A percentile compares a stretch with the other conserved stretches of the same genome.
Conservation (phyloP, 2,113 vertebrate genomes). For the Tenebrosternarchus preto region DNA sequence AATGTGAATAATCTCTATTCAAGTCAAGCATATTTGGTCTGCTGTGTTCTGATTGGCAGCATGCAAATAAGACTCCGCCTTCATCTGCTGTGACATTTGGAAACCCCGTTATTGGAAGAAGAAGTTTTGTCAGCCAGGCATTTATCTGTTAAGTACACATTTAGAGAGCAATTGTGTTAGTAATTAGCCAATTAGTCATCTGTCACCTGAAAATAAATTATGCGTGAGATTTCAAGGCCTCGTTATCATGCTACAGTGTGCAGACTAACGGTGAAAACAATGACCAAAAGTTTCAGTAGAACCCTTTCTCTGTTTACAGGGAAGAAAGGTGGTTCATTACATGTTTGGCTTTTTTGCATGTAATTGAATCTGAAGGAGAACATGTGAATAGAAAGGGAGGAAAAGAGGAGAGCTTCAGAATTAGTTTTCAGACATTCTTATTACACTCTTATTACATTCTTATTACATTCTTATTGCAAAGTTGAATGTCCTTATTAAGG, state of each 20-base stretch:
- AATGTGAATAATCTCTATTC: not conserved
- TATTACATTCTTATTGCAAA: too few relatives aligned
- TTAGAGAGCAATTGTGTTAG: conserved; percentile 43
- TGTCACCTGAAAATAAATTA: conserved; percentile 48
- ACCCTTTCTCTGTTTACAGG: not conserved
- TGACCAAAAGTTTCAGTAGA: not conserved
- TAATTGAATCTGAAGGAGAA: not conserved
- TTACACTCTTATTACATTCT: too few relatives aligned
- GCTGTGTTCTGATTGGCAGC: not conserved
- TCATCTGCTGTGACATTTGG: conserved; percentile 36
- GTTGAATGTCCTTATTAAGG: not conserved
- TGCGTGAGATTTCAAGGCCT: conserved; percentile 16
- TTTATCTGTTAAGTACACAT: conserved; percentile 59
- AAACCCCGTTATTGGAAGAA: conserved; percentile 21
- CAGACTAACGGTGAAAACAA: conserved; percentile 7
- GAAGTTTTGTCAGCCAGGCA: conserved; percentile 9
- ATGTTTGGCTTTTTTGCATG: not conserved
- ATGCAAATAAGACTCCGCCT: not conserved
- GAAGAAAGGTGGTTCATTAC: too few relatives aligned
- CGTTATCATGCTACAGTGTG: not conserved
- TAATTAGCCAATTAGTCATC: conserved; percentile 57
- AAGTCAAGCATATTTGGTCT: not conserved
- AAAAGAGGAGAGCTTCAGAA: too few relatives aligned
- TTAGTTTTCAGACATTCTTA: too few relatives aligned
- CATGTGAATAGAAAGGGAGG: not conserved